phyloP scores from a whole-genome alignment of 2,797 vertebrate genomes.

The Sebastes minor region DNA sequence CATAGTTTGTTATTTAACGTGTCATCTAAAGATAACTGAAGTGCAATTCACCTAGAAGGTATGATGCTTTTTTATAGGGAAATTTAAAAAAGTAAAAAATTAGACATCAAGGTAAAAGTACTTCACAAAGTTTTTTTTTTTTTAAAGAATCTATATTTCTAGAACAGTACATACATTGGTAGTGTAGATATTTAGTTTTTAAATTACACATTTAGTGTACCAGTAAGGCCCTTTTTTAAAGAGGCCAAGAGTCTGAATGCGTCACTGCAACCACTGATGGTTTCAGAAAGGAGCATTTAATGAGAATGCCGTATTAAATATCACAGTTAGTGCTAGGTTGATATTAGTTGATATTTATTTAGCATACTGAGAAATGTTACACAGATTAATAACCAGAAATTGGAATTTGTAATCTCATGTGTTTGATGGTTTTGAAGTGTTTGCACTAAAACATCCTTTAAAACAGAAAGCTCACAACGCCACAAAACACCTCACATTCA shows the following conservation, averaged over 20 bases:
- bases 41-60: accelerated
- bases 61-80: background rate
- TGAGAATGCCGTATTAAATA: background rate
- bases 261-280: background rate
- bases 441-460: no score
- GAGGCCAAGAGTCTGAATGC: background rate
- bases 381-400: no score
- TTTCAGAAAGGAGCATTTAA: background rate
- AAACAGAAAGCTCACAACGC: no score
- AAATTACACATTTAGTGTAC: background rate
- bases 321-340: background rate
- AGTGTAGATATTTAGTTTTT: background rate
- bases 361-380: background rate
- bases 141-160: background rate
- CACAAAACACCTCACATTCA: no score
- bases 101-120: background rate
- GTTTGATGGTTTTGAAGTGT: no score
- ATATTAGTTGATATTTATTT: background rate
- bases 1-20: background rate
- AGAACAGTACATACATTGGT: background rate
- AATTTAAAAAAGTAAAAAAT: no score
- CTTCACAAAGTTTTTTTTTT: background rate
- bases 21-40: background rate
- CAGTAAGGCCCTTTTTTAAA: background rate
- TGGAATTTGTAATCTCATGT: no score